Conservation (phyloP, 1,140 invertebrate genomes). For the Bombus sibiricus region DNA sequence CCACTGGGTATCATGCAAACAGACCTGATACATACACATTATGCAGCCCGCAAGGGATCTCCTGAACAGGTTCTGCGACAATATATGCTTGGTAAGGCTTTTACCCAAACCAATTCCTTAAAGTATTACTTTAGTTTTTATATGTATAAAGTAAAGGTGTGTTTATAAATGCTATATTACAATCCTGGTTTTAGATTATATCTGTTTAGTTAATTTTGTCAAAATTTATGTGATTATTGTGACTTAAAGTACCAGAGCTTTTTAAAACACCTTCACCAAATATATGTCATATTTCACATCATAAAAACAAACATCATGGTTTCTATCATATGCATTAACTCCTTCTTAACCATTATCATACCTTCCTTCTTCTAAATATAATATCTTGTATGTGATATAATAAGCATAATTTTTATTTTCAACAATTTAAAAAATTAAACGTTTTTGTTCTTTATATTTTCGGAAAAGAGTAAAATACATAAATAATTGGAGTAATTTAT, state of each 20-base stretch:
- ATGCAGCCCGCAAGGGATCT: constrained; percentile 84
- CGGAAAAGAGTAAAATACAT: background rate
- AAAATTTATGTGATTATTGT: constrained; percentile 14
- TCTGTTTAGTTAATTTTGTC: constrained; percentile 18
- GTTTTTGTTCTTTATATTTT: background rate
- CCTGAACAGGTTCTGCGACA: constrained; percentile 87
- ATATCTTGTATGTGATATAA: background rate
- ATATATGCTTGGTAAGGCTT: constrained; percentile 86
- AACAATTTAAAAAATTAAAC: background rate
- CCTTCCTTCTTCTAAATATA: constrained; percentile 6
- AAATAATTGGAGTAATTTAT: background rate
- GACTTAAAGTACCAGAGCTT: background rate
- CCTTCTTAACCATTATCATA: constrained; percentile 22
- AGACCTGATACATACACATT: constrained; percentile 84
- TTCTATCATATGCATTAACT: constrained; percentile 50
- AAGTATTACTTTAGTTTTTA: constrained; percentile 48
- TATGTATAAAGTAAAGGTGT: constrained; percentile 47
- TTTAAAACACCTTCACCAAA: constrained; percentile 40
- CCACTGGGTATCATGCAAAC: constrained; percentile 92
- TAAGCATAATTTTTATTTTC: constrained; percentile 30
- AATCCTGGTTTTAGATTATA: background rate
- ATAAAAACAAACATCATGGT: constrained; percentile 44
- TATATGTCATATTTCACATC: constrained; percentile 45
- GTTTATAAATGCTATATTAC: background rate
- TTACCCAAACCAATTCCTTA: constrained; percentile 69